These are phyloP conservation scores for Gavialis gangeticus DNA, from an alignment of 2,113 vertebrate species.

Conservation along the genomic window DNA sequence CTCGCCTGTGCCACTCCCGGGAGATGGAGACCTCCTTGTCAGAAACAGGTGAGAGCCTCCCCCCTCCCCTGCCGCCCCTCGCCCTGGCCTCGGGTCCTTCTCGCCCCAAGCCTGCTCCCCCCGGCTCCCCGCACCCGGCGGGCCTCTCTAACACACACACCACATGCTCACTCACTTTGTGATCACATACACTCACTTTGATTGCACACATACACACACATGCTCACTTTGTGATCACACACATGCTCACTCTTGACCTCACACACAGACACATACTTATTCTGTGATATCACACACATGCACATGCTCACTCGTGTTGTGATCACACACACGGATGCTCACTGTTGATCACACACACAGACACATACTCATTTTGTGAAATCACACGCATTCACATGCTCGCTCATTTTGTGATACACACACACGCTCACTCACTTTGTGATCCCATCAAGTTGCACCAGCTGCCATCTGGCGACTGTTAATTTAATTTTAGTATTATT, in stretches of 20 bases:
- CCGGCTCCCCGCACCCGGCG: background rate
- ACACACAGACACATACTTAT: no score
- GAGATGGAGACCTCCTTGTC: constrained; percentile 90
- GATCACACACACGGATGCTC: no score
- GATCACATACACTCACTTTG: no score
- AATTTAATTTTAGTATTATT: constrained; percentile 55
- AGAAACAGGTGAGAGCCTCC: constrained; percentile 89
- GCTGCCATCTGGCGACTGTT: constrained; percentile 83
- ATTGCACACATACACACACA: no score
- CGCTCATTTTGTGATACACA: background rate
- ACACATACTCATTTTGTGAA: no score
- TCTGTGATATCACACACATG: no score
- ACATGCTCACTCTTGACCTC: no score
- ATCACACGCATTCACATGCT: background rate
- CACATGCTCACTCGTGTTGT: no score
- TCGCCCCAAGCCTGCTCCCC: background rate
- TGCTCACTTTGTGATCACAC: no score
- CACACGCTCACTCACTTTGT: background rate
- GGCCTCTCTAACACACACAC: background rate
- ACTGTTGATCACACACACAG: background rate
- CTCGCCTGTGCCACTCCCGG: constrained; percentile 88
- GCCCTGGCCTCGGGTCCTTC: background rate
- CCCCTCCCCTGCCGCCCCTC: background rate
- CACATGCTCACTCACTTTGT: background rate
- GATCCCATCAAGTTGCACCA: constrained; percentile 70